These are phyloP conservation scores for Sarcoramphus papa DNA, from an alignment of 2,797 vertebrate genomes.

Conservation along the genomic window DNA sequence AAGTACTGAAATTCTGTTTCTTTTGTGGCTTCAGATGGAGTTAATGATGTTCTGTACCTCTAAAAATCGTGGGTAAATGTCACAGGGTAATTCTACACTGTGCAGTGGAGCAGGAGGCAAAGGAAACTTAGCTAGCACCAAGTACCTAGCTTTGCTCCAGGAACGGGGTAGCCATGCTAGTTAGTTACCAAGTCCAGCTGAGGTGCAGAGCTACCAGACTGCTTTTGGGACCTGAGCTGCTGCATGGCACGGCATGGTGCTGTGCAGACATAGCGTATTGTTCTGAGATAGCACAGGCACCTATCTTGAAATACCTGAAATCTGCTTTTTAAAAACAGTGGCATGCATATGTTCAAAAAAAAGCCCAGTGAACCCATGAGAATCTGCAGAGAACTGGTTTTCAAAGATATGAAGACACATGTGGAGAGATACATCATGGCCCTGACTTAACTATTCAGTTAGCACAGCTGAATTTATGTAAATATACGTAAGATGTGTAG, in stretches of 20 bases:
- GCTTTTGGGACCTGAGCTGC: not conserved
- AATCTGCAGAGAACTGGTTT: not conserved
- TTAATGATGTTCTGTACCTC: not conserved
- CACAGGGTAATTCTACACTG: not conserved
- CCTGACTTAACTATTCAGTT: not conserved
- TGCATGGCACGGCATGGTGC: not conserved
- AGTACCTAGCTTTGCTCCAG: not conserved
- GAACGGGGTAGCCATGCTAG: not conserved
- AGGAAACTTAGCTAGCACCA: not conserved
- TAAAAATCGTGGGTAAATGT: not conserved
- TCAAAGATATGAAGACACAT: not conserved
- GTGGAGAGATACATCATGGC: not conserved
- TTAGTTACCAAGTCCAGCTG: not conserved
- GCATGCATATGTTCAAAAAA: not conserved
- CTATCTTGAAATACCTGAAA: not conserved
- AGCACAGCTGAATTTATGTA: not conserved
- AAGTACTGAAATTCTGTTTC: not conserved
- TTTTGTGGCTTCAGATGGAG: not conserved
- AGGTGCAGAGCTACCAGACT: not conserved
- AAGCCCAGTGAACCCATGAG: not conserved
- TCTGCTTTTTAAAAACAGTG: not conserved
- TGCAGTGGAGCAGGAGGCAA: not conserved
- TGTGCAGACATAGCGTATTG: rapidly evolving
- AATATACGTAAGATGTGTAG: not conserved
- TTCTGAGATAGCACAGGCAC: not conserved